Percentiles rank a stretch among this genome's conserved stretches.
Conservation (phyloP, 1,140 invertebrate genomes). For the Carposina sasakii region DNA sequence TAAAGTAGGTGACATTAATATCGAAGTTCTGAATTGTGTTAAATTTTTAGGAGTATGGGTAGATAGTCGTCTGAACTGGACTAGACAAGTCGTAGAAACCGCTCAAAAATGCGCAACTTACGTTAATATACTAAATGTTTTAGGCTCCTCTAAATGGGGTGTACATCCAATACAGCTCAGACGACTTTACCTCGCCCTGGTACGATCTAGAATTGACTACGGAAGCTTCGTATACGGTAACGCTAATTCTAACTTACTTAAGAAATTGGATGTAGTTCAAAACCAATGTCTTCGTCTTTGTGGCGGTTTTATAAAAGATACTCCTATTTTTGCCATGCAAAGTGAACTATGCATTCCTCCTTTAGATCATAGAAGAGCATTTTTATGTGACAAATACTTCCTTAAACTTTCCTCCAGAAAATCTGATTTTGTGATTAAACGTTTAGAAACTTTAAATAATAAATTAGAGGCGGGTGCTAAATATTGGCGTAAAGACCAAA, state of each 20-base stretch:
- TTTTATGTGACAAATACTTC: conserved; percentile 3
- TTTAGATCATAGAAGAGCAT: neutral
- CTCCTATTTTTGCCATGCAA: conserved; percentile 9
- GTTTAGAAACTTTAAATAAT: neutral
- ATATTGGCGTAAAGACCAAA: neutral
- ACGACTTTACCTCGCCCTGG: neutral
- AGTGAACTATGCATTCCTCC: conserved; percentile 8
- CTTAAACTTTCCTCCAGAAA: neutral
- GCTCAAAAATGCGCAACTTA: neutral
- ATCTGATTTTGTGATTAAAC: neutral
- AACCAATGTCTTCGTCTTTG: neutral
- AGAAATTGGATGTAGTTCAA: conserved; percentile 4
- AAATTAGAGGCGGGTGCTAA: neutral
- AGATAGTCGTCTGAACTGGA: neutral
- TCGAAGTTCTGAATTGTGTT: conserved; percentile 12
- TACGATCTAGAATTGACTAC: conserved; percentile 1
- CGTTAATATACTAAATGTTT: conserved; percentile 5
- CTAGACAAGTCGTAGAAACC: neutral
- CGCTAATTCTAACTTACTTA: neutral
- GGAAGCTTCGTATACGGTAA: conserved; percentile 5
- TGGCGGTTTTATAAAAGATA: conserved; percentile 7
- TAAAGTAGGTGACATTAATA: conserved; percentile 2
- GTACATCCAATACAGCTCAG: neutral
- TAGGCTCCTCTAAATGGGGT: neutral
- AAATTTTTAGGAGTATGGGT: conserved; percentile 15